Evolutionary conservation across 2,888 invertebrate genomes (phyloP).

Genomic region (Dastarcus helophoroides): DNA sequence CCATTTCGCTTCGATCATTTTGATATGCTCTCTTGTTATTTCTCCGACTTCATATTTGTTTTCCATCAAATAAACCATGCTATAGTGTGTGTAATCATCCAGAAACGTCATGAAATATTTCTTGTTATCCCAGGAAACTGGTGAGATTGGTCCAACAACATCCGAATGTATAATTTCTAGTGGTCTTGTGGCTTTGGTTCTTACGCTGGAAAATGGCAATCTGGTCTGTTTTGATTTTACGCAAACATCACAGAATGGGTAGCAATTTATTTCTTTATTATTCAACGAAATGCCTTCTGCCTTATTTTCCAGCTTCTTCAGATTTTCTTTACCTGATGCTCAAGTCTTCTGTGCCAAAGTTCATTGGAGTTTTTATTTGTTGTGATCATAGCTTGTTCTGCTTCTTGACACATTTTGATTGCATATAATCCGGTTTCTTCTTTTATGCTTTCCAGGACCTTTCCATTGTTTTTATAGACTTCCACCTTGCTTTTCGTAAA

Average conservation of each 20-base stretch:
- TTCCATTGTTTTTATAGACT: too few relatives aligned
- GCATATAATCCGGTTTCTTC: too few relatives aligned
- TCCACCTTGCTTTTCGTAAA: too few relatives aligned
- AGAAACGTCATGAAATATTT: constrained; percentile 26
- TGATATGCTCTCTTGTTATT: constrained; percentile 15
- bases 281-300: constrained; percentile 1
- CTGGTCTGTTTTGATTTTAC: constrained; percentile 26
- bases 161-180: constrained; percentile 26
- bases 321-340: constrained; percentile 9
- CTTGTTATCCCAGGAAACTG: constrained; percentile 23
- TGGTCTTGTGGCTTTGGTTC: constrained; percentile 18
- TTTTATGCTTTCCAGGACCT: too few relatives aligned
- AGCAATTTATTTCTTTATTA: constrained; percentile 4
- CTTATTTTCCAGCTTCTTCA: constrained; percentile 8
- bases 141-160: constrained; percentile 26
- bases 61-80: constrained; percentile 21
- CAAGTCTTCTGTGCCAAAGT: constrained; percentile 12
- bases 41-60: constrained; percentile 14
- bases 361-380: constrained; percentile 1
- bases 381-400: too few relatives aligned
- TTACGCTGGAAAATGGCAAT: constrained; percentile 26
- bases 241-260: constrained; percentile 25
- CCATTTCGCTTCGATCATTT: constrained; percentile 12
- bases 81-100: constrained; percentile 29
- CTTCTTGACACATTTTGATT: too few relatives aligned